phyloP scores from a whole-genome alignment of 2,113 vertebrate species.

The Notothenia rossii region DNA sequence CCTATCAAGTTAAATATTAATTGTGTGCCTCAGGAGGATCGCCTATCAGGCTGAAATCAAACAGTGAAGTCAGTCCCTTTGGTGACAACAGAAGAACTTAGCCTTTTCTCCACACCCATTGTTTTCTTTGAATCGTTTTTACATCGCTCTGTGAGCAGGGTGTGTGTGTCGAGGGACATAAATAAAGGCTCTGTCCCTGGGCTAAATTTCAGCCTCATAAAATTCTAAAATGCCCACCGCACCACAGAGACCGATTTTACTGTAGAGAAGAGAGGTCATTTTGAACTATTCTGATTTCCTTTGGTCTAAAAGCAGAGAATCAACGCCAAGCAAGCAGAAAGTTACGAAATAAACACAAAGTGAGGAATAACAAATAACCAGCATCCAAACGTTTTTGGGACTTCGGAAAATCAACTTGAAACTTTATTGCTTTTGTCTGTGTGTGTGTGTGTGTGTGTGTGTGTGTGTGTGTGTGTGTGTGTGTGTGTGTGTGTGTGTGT shows the following conservation, averaged over 20 bases:
- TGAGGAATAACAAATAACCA: background rate
- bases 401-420: constrained; percentile 32
- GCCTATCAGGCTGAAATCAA: constrained; percentile 80
- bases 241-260: constrained; percentile 6
- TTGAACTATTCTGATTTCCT: constrained; percentile 14
- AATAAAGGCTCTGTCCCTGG: constrained; percentile 41
- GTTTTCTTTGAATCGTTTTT: constrained; percentile 58
- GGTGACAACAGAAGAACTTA: constrained; percentile 65
- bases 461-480: background rate
- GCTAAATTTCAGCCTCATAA: constrained; percentile 39
- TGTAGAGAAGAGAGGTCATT: constrained; percentile 1
- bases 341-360: constrained; percentile 3
- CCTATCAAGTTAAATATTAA: constrained; percentile 84
- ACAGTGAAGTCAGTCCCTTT: constrained; percentile 66
- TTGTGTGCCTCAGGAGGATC: constrained; percentile 72
- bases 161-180: constrained; percentile 33
- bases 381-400: constrained; percentile 26
- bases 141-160: background rate
- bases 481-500: constrained; percentile 2
- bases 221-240: constrained; percentile 21
- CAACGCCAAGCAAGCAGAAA: constrained; percentile 4
- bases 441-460: background rate
- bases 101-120: constrained; percentile 58
- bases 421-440: constrained; percentile 23
- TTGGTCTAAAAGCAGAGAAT: constrained; percentile 3